These are phyloP conservation scores for Epiperipatus broadwayi DNA, from an alignment of 2,888 invertebrate genomes.

Conservation along the genomic window DNA sequence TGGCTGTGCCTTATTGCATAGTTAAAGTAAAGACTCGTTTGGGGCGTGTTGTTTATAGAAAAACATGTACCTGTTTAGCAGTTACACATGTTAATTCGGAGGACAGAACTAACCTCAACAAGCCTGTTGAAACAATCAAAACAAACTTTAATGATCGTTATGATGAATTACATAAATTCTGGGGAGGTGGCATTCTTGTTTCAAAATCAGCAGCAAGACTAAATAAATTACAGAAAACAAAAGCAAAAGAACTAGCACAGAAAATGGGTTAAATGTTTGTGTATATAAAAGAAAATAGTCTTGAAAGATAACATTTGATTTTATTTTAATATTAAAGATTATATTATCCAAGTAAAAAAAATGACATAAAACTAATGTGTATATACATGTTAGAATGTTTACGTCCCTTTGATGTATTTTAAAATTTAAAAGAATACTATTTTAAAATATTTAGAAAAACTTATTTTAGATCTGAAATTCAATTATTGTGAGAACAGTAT, in stretches of 20 bases:
- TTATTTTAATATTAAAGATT: no score
- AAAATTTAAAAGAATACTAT: no score
- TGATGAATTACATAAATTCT: conserved; percentile 52
- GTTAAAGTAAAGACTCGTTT: conserved; percentile 93
- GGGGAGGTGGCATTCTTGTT: conserved; percentile 94
- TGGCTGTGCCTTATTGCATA: conserved; percentile 99
- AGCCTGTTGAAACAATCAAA: conserved; percentile 81
- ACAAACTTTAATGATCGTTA: conserved; percentile 97
- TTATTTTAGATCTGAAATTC: no score
- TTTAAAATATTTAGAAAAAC: no score
- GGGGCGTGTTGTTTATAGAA: conserved; percentile 82
- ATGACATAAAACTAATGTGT: no score
- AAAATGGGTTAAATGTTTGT: conserved; percentile 40
- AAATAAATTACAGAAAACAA: conserved; percentile 89
- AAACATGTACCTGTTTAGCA: conserved; percentile 78
- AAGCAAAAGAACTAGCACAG: conserved; percentile 81
- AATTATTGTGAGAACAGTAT: no score
- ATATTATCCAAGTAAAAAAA: no score
- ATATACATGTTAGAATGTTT: no score
- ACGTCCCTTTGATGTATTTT: no score
- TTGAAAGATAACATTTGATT: no score
- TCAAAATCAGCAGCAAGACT: conserved; percentile 88
- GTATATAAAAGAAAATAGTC: no score
- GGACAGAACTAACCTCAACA: conserved; percentile 68
- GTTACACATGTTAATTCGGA: conserved; percentile 59